Evolutionary conservation across 2,888 invertebrate genomes (phyloP), one percentile per base, ranked within the genome.

Genomic region (Sicus ferrugineus): DNA sequence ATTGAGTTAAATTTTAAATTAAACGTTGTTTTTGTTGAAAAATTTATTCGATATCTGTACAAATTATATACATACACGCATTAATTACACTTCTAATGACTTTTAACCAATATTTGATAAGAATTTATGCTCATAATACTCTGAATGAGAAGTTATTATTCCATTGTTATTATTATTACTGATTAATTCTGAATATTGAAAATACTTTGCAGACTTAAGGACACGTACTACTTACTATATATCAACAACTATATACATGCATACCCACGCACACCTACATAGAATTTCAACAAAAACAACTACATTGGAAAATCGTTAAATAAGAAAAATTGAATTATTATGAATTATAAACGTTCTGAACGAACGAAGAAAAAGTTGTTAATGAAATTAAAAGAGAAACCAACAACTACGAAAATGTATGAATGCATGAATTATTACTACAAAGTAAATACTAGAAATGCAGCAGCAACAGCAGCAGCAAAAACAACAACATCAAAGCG

Each of bases 311-410:
- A 72, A 67, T 67, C 58, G 46, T 70, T 71, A 65, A 71, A 70
- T 58, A 71, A 68, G 65, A 69, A 48, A 73, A 68, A 66, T 70
- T 71, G 72, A 72, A 73, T 70, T 48, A 50, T 50, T 50, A 19
- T 21, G 19, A 50, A 50, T 21, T 3, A 50, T 23, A 50, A 50
- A 50, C 19, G 19, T 50, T 50, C 19, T 48, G 14, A 63, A 26
- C 48, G 70, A 70, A 70, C 66, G 50, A 72, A 72, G 71, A 67
- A 70, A 74, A 72, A 75, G 68, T 72, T 69, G 72, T 73, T 75
- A 67, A 72, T 70, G 67, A 71, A 72, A 68, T 70, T 66, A 70
- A 70, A 73, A 73, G 30, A 46, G 64, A 69, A 68, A 69, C 23
- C 6, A 31, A 59, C 52, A 61, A 34, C 42, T 46, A 48, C 23